Percentiles rank a stretch among this genome's conserved stretches.
These are phyloP conservation scores for Timandra comae DNA, from an alignment of 2,888 invertebrate species.

Conservation along the genomic window DNA sequence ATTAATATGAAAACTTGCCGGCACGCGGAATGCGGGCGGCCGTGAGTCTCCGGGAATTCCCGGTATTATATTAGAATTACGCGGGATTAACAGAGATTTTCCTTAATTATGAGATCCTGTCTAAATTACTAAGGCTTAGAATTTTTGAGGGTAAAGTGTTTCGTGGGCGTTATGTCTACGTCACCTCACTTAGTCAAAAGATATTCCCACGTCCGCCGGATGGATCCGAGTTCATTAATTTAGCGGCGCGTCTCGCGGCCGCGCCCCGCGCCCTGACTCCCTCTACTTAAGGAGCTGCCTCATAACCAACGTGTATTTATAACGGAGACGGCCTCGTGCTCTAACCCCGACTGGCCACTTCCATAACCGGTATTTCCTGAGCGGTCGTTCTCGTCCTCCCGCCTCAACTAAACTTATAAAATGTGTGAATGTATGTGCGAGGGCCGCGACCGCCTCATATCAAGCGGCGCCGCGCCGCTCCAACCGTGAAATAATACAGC, in stretches of 20 bases:
- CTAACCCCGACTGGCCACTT: too few species aligned
- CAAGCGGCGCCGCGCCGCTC: conserved; percentile 10
- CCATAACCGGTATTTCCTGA: too few species aligned
- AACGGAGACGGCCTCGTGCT: too few species aligned
- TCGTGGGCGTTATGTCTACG: neutral
- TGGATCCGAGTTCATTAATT: too few species aligned
- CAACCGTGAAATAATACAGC: conserved; percentile 11
- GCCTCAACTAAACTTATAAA: conserved; percentile 14
- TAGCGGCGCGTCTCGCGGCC: too few species aligned
- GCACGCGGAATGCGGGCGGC: conserved; percentile 21
- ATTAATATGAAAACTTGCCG: conserved; percentile 44
- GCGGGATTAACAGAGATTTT: conserved; percentile 50
- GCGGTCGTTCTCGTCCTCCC: too few species aligned
- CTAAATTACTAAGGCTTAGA: conserved; percentile 34
- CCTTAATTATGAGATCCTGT: conserved; percentile 47
- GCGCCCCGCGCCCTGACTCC: too few species aligned
- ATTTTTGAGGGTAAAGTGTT: conserved; percentile 21
- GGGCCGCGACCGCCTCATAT: conserved; percentile 3
- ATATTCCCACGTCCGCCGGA: too few species aligned
- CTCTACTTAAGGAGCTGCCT: too few species aligned
- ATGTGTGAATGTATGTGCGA: conserved; percentile 12
- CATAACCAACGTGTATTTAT: too few species aligned
- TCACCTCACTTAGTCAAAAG: neutral
- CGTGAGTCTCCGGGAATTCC: conserved; percentile 30
- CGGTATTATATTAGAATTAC: conserved; percentile 53